Percentiles rank a stretch among this genome's conserved stretches.
phyloP scores from a whole-genome alignment of 1,140 invertebrate species.

The Leptinotarsa defecta region DNA sequence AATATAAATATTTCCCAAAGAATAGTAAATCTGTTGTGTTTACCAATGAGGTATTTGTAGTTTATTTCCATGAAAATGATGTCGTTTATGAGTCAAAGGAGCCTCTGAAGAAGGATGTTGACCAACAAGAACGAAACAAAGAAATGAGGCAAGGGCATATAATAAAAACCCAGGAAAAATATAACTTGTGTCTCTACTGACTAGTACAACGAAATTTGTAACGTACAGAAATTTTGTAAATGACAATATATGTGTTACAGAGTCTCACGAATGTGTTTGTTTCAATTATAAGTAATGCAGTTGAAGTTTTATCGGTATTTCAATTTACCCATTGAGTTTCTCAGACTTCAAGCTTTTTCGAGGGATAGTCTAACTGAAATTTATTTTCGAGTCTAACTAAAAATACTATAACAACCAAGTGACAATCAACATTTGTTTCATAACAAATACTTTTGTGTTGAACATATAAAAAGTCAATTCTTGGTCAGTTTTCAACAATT shows the following conservation, averaged over 20 bases:
- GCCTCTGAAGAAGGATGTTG: slow-evolving; percentile 51
- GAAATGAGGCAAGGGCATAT: slow-evolving; percentile 50
- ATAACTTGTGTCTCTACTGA: slow-evolving; percentile 46
- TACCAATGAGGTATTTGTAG: slow-evolving; percentile 50
- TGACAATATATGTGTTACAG: slow-evolving; percentile 1
- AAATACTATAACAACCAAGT: slow-evolving; percentile 2
- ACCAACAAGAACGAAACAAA: slow-evolving; percentile 52
- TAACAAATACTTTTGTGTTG: not conserved
- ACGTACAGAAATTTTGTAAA: not conserved
- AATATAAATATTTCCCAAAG: slow-evolving; percentile 44
- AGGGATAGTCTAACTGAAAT: no score
- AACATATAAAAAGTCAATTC: slow-evolving; percentile 3
- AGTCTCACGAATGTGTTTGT: not conserved
- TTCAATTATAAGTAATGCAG: no score
- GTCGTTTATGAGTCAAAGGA: slow-evolving; percentile 47
- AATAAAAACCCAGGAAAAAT: slow-evolving; percentile 40
- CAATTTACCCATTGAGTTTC: no score
- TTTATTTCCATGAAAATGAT: slow-evolving; percentile 50
- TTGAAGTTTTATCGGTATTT: no score
- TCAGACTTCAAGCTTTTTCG: no score
- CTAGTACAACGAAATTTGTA: not conserved
- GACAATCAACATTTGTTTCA: slow-evolving; percentile 1
- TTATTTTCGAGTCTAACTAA: no score
- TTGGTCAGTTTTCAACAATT: not conserved
- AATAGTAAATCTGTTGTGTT: slow-evolving; percentile 50